Evolutionary conservation across 1,140 invertebrate species (phyloP).

Genomic region (Chlorops oryzae): DNA sequence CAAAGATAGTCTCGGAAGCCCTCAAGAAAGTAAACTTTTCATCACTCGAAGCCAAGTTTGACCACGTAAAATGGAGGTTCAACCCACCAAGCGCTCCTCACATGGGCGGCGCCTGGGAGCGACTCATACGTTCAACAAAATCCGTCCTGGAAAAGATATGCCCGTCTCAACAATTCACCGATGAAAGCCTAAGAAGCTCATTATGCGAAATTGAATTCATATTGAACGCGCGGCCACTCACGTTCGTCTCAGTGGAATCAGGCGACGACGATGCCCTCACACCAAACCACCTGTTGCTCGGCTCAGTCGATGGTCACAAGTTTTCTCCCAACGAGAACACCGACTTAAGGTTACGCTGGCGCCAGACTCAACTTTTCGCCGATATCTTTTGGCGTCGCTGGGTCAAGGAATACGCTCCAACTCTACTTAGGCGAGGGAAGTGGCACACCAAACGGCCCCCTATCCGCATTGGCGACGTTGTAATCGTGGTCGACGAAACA

Average conservation of each 20-base stretch:
- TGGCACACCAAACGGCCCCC: neutral
- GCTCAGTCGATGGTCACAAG: constrained; percentile 15
- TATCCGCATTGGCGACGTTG: neutral
- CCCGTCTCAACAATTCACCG: neutral
- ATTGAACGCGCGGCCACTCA: too few species aligned
- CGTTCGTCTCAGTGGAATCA: constrained; percentile 6
- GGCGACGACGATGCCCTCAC: constrained; percentile 20
- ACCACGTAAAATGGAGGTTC: neutral
- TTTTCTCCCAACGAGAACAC: too few species aligned
- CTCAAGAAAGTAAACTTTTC: too few species aligned
- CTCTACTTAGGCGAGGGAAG: neutral
- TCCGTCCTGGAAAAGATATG: neutral
- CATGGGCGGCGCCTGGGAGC: too few species aligned
- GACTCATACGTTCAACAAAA: neutral
- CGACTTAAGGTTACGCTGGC: neutral
- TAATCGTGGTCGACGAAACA: neutral
- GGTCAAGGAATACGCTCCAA: too few species aligned
- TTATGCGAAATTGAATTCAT: neutral
- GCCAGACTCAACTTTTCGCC: too few species aligned
- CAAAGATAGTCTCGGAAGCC: too few species aligned
- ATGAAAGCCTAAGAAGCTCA: neutral
- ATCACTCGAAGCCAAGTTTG: neutral
- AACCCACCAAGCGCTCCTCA: too few species aligned
- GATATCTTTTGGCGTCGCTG: neutral
- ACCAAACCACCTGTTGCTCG: constrained; percentile 32